These are phyloP conservation scores for Cyclura pinguis DNA, from an alignment of 2,797 vertebrate species.

Conservation along the genomic window DNA sequence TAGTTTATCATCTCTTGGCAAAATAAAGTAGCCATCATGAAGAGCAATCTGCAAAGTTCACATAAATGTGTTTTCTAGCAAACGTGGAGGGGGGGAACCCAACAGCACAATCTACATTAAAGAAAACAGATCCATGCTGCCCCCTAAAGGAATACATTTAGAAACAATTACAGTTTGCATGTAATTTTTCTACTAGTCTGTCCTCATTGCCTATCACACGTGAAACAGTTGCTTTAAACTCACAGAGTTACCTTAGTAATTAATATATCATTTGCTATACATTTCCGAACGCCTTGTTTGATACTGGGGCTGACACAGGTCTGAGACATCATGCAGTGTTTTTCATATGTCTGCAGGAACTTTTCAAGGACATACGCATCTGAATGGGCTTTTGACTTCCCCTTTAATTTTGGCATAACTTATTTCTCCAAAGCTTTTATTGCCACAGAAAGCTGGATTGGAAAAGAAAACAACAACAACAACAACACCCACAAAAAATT, in stretches of 20 bases:
- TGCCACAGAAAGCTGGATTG: conserved; percentile 51
- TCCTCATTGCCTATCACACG: neutral
- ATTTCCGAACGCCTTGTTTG: conserved; percentile 58
- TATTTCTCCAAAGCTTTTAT: conserved; percentile 23
- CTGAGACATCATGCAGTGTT: conserved; percentile 53
- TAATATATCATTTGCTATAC: conserved; percentile 37
- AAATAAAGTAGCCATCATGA: neutral
- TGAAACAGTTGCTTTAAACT: neutral
- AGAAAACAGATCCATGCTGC: neutral
- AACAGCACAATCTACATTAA: neutral
- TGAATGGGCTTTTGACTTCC: conserved; percentile 35
- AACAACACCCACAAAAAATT: neutral
- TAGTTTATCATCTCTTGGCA: neutral
- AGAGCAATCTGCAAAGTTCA: neutral
- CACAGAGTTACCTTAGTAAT: conserved; percentile 60
- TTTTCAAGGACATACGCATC: conserved; percentile 56
- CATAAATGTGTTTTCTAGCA: neutral
- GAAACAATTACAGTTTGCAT: neutral
- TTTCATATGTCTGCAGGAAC: conserved; percentile 68
- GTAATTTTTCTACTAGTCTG: neutral
- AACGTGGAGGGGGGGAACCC: neutral
- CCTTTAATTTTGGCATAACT: conserved; percentile 58
- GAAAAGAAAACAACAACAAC: conserved; percentile 34
- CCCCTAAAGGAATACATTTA: neutral
- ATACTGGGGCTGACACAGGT: conserved; percentile 59